A percentile compares a stretch with the other conserved stretches of the same genome.
phyloP scores from a whole-genome alignment of 30 jellyfish, hydroid and myxozoan species.

The Aurelia sp. region DNA sequence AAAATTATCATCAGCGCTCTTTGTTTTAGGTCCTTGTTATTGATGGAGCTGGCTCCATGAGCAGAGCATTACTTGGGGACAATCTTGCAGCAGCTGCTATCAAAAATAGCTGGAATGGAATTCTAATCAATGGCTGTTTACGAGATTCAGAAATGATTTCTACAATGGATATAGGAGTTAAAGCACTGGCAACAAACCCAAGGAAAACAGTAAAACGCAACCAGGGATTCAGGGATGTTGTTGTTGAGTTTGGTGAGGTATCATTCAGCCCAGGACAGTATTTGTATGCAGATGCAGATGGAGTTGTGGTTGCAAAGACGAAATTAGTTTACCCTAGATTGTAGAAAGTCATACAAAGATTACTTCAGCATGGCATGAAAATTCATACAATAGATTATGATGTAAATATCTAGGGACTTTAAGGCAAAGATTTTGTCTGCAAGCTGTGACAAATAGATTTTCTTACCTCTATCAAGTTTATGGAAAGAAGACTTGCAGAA shows the following conservation, averaged over 20 bases:
- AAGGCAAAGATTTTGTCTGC: no score
- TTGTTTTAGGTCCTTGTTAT: conserved; percentile 62
- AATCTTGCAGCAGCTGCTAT: conserved; percentile 73
- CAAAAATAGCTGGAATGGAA: conserved; percentile 77
- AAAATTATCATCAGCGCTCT: background rate
- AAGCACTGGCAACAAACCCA: conserved; percentile 74
- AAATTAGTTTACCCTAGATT: conserved; percentile 42
- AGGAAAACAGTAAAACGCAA: conserved; percentile 54
- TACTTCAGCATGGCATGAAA: background rate
- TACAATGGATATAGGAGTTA: conserved; percentile 64
- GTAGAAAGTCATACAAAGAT: background rate
- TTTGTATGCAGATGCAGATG: conserved; percentile 70
- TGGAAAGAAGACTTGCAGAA: no score
- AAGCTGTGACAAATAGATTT: no score
- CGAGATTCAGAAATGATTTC: conserved; percentile 55
- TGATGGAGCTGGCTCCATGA: conserved; percentile 75
- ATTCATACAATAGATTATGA: no score
- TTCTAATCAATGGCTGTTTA: conserved; percentile 61
- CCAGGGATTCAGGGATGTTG: conserved; percentile 66
- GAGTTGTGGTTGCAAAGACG: conserved; percentile 54
- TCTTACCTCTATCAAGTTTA: no score
- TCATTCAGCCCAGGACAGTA: conserved; percentile 58
- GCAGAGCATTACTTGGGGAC: conserved; percentile 73
- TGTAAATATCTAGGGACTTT: no score
- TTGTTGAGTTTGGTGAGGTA: conserved; percentile 67